Percentiles rank a stretch among this genome's conserved stretches.
Conservation (phyloP, 2,888 invertebrate genomes). For the Parnassius orleans region DNA sequence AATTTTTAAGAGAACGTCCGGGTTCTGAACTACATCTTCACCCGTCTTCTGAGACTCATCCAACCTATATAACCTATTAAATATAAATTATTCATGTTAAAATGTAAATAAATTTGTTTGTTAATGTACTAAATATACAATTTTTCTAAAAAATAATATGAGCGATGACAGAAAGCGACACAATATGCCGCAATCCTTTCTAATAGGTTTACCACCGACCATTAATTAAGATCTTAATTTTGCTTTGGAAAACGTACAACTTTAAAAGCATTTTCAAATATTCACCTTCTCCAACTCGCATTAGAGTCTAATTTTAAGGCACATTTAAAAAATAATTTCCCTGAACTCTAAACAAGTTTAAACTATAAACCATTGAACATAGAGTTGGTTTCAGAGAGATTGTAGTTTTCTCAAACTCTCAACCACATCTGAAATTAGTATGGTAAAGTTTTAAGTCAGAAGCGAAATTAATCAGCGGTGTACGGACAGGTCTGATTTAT, state of each 20-base stretch:
- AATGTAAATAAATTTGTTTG: too few relatives aligned
- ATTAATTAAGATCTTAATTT: slow-evolving; percentile 26
- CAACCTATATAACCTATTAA: too few relatives aligned
- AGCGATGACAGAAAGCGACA: slow-evolving; percentile 21
- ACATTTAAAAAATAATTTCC: neutral
- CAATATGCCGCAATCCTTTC: slow-evolving; percentile 26
- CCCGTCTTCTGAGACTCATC: too few relatives aligned
- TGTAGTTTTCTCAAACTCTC: neutral
- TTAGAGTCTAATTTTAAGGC: slow-evolving; percentile 13
- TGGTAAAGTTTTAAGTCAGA: slow-evolving; percentile 35
- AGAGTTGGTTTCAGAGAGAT: slow-evolving; percentile 2
- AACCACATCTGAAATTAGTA: slow-evolving; percentile 30
- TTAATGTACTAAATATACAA: neutral
- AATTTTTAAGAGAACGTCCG: too few relatives aligned
- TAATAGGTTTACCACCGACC: slow-evolving; percentile 20
- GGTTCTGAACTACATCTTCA: too few relatives aligned
- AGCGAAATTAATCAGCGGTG: slow-evolving; percentile 40
- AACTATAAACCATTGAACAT: neutral
- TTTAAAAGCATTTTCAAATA: slow-evolving; percentile 4
- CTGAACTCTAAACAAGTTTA: neutral
- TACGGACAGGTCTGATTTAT: slow-evolving; percentile 41
- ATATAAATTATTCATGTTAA: too few relatives aligned
- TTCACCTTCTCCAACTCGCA: neutral
- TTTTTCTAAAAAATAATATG: slow-evolving; percentile 18
- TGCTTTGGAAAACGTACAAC: slow-evolving; percentile 4